These are phyloP conservation scores for Cheirogaleus major DNA, from an alignment of 2,797 vertebrate genomes.

Conservation along the genomic window DNA sequence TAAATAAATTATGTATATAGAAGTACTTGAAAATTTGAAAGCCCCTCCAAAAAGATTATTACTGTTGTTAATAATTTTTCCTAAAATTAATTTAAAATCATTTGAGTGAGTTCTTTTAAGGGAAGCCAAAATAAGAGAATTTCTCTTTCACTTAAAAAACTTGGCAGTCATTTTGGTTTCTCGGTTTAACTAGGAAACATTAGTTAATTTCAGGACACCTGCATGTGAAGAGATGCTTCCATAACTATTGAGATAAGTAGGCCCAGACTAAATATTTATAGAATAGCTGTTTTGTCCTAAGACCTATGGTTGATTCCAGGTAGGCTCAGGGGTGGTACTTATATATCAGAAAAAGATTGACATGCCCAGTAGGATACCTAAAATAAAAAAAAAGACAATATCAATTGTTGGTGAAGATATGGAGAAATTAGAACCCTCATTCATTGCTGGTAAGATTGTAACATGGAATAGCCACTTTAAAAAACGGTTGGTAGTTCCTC, in stretches of 20 bases:
- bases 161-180: not conserved
- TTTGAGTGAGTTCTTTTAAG: slow-evolving; percentile 28
- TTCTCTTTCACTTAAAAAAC: slow-evolving; percentile 13
- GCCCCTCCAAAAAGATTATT: not conserved
- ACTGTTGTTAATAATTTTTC: not conserved
- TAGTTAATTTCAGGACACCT: not conserved
- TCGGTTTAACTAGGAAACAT: slow-evolving; percentile 8
- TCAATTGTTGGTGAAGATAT: not conserved
- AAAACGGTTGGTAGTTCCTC: not conserved
- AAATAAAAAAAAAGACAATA: not conserved
- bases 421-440: not conserved
- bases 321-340: not conserved
- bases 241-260: not conserved
- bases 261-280: not conserved
- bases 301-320: not conserved
- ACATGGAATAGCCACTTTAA: not conserved
- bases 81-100: slow-evolving; percentile 28
- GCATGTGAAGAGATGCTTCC: not conserved
- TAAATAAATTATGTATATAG: not conserved
- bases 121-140: slow-evolving; percentile 17
- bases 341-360: not conserved
- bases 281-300: not conserved
- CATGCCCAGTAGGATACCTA: not conserved
- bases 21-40: not conserved
- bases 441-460: not conserved